These are phyloP conservation scores for Caenorhabditis latens DNA, from an alignment of 1,140 invertebrate species.

Conservation along the genomic window DNA sequence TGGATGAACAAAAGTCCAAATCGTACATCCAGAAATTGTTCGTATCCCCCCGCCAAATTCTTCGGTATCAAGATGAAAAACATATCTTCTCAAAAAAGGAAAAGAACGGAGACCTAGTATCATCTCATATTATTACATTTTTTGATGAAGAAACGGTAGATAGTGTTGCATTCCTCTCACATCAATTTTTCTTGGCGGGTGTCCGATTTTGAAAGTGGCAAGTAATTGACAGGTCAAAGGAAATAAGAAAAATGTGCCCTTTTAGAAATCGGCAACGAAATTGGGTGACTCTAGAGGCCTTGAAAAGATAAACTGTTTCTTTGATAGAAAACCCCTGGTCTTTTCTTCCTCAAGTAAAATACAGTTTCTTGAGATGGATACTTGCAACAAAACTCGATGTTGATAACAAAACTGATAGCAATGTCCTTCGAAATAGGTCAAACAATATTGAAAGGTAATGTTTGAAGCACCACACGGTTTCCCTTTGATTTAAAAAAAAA, in stretches of 20 bases:
- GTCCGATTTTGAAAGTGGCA: constrained; percentile 16
- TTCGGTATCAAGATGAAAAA: constrained; percentile 31
- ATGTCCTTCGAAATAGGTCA: too few species aligned
- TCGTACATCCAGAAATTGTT: constrained; percentile 11
- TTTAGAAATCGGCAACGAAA: constrained; percentile 4
- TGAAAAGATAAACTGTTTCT: constrained; percentile 46
- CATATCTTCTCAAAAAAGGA: constrained; percentile 19
- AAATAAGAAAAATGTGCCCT: neutral
- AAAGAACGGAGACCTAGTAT: neutral
- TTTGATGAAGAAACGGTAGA: neutral
- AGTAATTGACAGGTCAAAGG: constrained; percentile 30
- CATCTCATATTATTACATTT: neutral
- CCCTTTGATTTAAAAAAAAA: too few species aligned
- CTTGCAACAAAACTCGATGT: too few species aligned
- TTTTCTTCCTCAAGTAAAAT: neutral
- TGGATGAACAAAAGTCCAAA: constrained; percentile 24
- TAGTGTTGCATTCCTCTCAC: constrained; percentile 20
- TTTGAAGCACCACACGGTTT: too few species aligned
- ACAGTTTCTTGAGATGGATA: too few species aligned
- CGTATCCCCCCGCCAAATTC: neutral
- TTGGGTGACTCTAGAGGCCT: neutral
- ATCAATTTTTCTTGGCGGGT: constrained; percentile 13
- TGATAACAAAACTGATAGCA: too few species aligned
- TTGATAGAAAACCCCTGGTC: neutral
- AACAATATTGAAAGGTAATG: too few species aligned